A percentile compares a stretch with the other conserved stretches of the same genome.
Conservation (phyloP, 2,888 invertebrate genomes). For the Platycheirus albimanus region DNA sequence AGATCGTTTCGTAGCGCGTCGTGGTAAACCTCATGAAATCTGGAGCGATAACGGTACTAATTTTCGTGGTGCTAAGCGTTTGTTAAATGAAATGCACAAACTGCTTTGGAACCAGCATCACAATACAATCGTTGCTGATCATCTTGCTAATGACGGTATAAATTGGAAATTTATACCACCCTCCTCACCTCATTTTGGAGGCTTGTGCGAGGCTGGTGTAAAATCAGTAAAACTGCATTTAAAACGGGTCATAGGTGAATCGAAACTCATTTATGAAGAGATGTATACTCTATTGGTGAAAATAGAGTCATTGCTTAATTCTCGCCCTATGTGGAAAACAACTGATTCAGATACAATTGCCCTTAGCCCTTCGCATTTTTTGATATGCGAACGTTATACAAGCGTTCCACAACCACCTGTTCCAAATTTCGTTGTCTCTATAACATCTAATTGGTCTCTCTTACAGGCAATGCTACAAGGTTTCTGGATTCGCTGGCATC, state of each 20-base stretch:
- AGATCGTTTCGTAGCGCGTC: too few relatives aligned
- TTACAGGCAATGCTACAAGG: too few relatives aligned
- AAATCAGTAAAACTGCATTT: too few relatives aligned
- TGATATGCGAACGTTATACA: conserved; percentile 5
- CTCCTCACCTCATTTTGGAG: conserved; percentile 2
- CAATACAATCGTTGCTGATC: conserved; percentile 21
- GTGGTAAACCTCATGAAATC: conserved; percentile 40
- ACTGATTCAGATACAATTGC: background rate
- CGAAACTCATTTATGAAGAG: conserved; percentile 21
- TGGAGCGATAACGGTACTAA: conserved; percentile 29
- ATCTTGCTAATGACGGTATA: conserved; percentile 23
- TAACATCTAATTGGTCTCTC: background rate
- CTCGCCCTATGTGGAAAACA: conserved; percentile 16
- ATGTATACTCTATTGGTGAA: conserved; percentile 6
- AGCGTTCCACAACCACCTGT: background rate
- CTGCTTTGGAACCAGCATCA: too few relatives aligned
- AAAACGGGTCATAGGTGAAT: too few relatives aligned
- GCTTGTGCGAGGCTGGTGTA: too few relatives aligned
- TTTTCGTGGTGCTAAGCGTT: conserved; percentile 10
- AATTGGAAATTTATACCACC: too few relatives aligned
- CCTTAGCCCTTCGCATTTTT: conserved; percentile 7
- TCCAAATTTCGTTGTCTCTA: background rate
- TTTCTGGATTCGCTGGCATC: too few relatives aligned
- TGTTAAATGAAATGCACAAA: conserved; percentile 35
- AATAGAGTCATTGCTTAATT: too few relatives aligned